Evolutionary conservation across 2,113 vertebrate genomes (phyloP).

Genomic region (Phalacrocorax pelagicus): DNA sequence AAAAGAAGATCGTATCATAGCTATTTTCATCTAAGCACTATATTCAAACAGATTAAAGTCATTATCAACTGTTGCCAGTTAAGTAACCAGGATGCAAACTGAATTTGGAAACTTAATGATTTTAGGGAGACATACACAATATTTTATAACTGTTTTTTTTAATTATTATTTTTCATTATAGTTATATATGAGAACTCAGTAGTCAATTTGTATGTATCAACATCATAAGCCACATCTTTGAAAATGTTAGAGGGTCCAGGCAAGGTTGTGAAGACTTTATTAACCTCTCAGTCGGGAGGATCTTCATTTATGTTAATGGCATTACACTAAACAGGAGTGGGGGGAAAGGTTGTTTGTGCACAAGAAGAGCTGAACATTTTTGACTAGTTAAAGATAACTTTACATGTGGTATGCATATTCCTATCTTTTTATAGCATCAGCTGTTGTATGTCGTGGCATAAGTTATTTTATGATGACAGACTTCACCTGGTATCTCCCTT

Average conservation of each 20-base stretch:
- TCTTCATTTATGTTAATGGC: neutral
- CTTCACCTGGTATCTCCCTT: neutral
- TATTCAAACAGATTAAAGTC: neutral
- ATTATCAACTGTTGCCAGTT: neutral
- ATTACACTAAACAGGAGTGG: neutral
- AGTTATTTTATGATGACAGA: neutral
- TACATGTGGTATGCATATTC: neutral
- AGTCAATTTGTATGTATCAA: neutral
- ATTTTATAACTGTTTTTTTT: neutral
- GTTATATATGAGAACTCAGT: neutral
- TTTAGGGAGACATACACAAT: neutral
- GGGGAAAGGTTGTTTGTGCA: neutral
- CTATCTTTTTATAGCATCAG: neutral
- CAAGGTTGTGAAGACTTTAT: neutral
- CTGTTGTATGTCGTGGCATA: neutral
- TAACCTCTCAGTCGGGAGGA: neutral
- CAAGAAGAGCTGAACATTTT: neutral
- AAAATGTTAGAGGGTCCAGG: neutral
- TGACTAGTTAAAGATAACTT: neutral
- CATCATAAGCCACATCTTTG: neutral
- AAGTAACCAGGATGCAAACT: neutral
- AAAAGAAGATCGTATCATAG: neutral
- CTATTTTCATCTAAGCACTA: neutral
- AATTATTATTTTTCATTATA: neutral
- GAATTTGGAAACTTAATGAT: neutral